A percentile compares a stretch with the other conserved stretches of the same genome.
Evolutionary conservation across 2,888 invertebrate genomes (phyloP).

Genomic region (Drosophila fungiperda): DNA sequence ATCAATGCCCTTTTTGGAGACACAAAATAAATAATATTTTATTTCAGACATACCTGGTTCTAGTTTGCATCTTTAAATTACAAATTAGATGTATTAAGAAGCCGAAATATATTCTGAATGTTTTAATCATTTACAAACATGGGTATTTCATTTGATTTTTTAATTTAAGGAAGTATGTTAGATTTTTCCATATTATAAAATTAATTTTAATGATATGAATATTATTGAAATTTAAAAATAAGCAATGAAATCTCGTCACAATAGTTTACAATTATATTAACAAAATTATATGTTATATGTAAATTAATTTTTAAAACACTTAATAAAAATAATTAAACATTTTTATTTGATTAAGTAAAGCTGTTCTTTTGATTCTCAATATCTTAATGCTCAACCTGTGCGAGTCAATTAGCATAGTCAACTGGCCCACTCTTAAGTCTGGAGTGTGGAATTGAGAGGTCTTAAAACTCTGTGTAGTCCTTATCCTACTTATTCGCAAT

Average conservation of each 20-base stretch:
- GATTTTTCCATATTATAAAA: background rate
- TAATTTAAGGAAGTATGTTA: background rate
- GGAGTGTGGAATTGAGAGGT: constrained; percentile 36
- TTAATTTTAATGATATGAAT: background rate
- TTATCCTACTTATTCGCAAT: constrained; percentile 4
- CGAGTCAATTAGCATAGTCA: background rate
- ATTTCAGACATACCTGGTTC: background rate
- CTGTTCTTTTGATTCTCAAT: background rate
- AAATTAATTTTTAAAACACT: no score
- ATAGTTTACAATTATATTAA: no score
- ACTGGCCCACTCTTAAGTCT: background rate
- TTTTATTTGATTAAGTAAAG: background rate
- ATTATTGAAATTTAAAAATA: no score
- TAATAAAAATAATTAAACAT: no score
- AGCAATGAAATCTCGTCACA: no score
- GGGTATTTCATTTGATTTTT: background rate
- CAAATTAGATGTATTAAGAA: background rate
- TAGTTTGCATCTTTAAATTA: background rate
- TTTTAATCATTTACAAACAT: background rate
- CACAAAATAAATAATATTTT: rapidly evolving
- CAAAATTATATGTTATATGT: no score
- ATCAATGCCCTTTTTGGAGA: background rate
- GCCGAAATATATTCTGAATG: background rate
- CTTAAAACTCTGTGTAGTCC: constrained; percentile 41
- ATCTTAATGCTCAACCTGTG: background rate